Percentiles rank a stretch among this genome's conserved stretches.
Evolutionary conservation across 2,113 vertebrate genomes (phyloP).

Genomic region (Lichenostomus cassidix): DNA sequence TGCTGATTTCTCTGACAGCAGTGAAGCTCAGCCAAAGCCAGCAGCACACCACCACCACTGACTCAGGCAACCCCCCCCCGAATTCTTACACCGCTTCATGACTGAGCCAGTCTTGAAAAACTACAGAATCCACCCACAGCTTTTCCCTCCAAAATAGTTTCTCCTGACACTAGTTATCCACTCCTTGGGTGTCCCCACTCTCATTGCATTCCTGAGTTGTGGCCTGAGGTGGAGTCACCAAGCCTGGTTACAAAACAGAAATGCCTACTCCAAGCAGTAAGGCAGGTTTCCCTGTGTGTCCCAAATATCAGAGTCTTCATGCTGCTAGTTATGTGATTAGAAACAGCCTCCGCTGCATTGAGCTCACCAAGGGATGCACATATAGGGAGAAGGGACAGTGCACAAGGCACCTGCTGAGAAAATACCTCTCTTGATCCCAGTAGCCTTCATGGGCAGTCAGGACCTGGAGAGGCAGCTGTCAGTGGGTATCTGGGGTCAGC

Average conservation of each 20-base stretch:
- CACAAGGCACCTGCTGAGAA: background rate
- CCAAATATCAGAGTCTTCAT: background rate
- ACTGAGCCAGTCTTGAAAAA: background rate
- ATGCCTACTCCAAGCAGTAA: background rate
- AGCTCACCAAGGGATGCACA: background rate
- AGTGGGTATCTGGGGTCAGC: accelerated
- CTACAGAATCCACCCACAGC: background rate
- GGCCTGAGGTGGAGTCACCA: background rate
- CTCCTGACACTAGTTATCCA: background rate
- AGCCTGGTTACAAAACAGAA: background rate
- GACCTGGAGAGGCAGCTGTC: background rate
- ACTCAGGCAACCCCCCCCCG: background rate
- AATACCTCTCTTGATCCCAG: background rate
- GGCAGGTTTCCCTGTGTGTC: background rate
- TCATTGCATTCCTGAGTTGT: background rate
- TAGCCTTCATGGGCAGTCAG: background rate
- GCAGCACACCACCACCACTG: background rate
- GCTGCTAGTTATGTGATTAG: background rate
- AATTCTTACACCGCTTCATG: background rate
- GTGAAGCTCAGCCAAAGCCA: background rate
- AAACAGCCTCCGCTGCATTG: background rate
- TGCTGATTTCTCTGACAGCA: background rate
- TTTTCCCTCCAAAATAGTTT: background rate
- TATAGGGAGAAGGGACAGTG: background rate
- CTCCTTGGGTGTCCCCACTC: background rate